Conservation (phyloP, 2,888 invertebrate genomes). For the Autographa pulchrina region DNA sequence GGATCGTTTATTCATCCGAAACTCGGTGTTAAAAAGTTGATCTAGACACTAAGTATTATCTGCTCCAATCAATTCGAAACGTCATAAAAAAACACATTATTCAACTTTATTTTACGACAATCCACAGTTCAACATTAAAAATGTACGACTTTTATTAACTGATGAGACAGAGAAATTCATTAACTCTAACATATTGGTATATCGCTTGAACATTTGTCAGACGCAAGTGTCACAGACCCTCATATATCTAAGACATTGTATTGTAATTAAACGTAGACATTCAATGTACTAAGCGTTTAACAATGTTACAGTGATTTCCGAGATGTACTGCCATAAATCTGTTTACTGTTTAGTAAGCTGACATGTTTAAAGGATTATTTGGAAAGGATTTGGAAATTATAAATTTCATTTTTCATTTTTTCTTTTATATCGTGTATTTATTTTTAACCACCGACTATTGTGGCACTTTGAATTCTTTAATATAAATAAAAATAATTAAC, state of each 20-base stretch:
- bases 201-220: slow-evolving; percentile 81
- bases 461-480: too few relatives aligned
- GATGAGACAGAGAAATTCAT: slow-evolving; percentile 71
- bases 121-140: background rate
- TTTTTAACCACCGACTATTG: too few relatives aligned
- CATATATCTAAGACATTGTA: slow-evolving; percentile 78
- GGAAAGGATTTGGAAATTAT: background rate
- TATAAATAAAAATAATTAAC: too few relatives aligned
- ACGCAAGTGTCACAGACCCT: slow-evolving; percentile 73
- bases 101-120: background rate
- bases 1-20: too few relatives aligned
- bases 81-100: background rate
- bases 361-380: slow-evolving; percentile 20
- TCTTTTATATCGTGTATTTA: too few relatives aligned
- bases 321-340: slow-evolving; percentile 58
- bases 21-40: too few relatives aligned
- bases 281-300: slow-evolving; percentile 56
- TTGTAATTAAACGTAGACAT: slow-evolving; percentile 72
- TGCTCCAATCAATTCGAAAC: background rate
- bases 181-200: slow-evolving; percentile 78
- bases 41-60: background rate
- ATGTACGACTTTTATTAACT: slow-evolving; percentile 24
- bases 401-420: too few relatives aligned
- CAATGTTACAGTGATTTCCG: slow-evolving; percentile 56
- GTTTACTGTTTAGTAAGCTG: slow-evolving; percentile 37